phyloP scores from a whole-genome alignment of 2,113 vertebrate species.

The Proterorhinus semilunaris region DNA sequence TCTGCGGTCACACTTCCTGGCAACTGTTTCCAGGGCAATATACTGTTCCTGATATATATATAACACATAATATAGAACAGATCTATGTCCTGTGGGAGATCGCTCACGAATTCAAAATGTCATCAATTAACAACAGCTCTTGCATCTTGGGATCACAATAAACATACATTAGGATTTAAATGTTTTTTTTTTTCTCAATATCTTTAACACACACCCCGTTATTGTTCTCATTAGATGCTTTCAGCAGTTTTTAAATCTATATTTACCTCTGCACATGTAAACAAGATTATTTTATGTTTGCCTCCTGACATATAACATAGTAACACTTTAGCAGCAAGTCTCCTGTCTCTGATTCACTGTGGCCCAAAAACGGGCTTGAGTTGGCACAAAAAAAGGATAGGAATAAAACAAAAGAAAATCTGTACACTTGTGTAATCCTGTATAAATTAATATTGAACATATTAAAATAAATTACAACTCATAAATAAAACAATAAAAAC shows the following conservation, averaged over 20 bases:
- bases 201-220: neutral
- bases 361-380: constrained; percentile 34
- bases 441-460: constrained; percentile 61
- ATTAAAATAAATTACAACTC: constrained; percentile 76
- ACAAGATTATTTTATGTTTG: constrained; percentile 8
- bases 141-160: neutral
- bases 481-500: constrained; percentile 55
- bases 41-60: neutral
- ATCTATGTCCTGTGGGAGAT: neutral
- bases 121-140: neutral
- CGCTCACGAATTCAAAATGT: neutral
- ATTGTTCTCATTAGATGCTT: neutral
- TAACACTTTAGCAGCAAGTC: constrained; percentile 60
- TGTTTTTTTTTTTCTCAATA: neutral
- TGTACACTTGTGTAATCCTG: constrained; percentile 53
- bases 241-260: neutral
- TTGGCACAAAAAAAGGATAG: constrained; percentile 73
- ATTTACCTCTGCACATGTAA: constrained; percentile 2
- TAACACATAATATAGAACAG: neutral
- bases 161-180: neutral
- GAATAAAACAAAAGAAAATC: constrained; percentile 55
- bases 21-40: neutral
- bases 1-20: constrained; percentile 13
- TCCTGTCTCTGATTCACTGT: constrained; percentile 34
- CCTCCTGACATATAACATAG: constrained; percentile 1